Percentiles rank a stretch among this genome's conserved stretches.
Conservation (phyloP, 2,113 vertebrate genomes). For the Trinectes maculatus region DNA sequence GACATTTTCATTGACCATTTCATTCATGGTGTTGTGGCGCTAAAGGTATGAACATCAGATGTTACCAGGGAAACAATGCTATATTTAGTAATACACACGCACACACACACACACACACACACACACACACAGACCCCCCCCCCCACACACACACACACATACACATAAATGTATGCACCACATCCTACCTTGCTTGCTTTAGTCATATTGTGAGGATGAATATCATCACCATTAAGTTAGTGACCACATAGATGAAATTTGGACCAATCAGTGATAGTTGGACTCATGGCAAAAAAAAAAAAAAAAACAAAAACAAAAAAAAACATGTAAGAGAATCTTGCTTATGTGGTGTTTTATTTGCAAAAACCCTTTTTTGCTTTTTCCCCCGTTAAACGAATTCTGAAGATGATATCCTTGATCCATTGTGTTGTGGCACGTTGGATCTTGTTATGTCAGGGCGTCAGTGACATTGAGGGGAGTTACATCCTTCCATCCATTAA, state of each 20-base stretch:
- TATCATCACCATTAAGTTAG: neutral
- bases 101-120: constrained; percentile 24
- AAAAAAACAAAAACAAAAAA: no score
- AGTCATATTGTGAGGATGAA: neutral
- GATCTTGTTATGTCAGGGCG: constrained; percentile 44
- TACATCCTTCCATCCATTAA: constrained; percentile 45
- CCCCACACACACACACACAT: neutral
- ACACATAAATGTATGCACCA: constrained; percentile 30
- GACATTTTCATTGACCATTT: constrained; percentile 45
- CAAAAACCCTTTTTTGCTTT: no score
- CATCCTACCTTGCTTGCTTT: neutral
- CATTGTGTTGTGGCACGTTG: neutral
- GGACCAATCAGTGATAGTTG: no score
- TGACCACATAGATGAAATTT: no score
- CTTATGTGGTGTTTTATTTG: no score
- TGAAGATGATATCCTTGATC: no score
- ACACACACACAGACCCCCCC: no score
- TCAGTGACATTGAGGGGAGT: constrained; percentile 60
- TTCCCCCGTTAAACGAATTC: no score
- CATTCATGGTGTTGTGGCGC: constrained; percentile 17
- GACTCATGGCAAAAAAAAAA: no score
- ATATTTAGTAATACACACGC: constrained; percentile 68
- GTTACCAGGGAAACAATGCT: constrained; percentile 73
- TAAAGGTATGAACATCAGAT: constrained; percentile 55
- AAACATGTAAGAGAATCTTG: no score